Conservation (phyloP, 2,888 invertebrate species). For the Hydriomena furcata region DNA sequence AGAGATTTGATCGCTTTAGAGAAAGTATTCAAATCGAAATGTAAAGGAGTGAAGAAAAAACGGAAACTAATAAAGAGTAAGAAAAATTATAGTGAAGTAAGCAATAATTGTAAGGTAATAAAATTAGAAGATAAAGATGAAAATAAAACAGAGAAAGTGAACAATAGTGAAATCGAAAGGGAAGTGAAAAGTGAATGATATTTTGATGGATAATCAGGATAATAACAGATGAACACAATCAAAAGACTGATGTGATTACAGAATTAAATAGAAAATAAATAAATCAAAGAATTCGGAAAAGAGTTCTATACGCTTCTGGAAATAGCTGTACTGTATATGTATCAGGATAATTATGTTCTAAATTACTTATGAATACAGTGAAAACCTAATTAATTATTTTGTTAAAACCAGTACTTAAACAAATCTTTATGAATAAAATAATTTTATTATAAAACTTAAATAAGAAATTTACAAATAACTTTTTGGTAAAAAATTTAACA, state of each 20-base stretch:
- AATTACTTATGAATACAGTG: not conserved
- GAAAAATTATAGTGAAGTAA: conserved; percentile 41
- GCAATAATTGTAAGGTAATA: conserved; percentile 43
- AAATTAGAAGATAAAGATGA: conserved; percentile 54
- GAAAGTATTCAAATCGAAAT: conserved; percentile 79
- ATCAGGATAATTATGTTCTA: too few species aligned
- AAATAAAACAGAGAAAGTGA: not conserved
- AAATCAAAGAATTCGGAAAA: too few species aligned
- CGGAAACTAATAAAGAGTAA: conserved; percentile 64
- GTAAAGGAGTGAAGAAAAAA: conserved; percentile 76
- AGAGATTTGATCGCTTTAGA: conserved; percentile 85
- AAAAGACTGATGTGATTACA: conserved; percentile 8
- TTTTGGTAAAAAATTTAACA: conserved; percentile 25
- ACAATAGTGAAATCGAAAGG: not conserved
- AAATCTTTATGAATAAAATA: conserved; percentile 17
- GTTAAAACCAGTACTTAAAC: too few species aligned
- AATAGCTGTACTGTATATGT: too few species aligned
- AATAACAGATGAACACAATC: not conserved
- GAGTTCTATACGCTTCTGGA: too few species aligned
- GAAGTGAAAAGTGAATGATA: not conserved
- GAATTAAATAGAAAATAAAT: too few species aligned
- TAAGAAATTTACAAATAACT: conserved; percentile 24
- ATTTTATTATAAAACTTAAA: conserved; percentile 19
- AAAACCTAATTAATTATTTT: too few species aligned
- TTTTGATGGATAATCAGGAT: too few species aligned